phyloP scores from a whole-genome alignment of 2,888 invertebrate species.

The Lasioglossum marginatum region DNA sequence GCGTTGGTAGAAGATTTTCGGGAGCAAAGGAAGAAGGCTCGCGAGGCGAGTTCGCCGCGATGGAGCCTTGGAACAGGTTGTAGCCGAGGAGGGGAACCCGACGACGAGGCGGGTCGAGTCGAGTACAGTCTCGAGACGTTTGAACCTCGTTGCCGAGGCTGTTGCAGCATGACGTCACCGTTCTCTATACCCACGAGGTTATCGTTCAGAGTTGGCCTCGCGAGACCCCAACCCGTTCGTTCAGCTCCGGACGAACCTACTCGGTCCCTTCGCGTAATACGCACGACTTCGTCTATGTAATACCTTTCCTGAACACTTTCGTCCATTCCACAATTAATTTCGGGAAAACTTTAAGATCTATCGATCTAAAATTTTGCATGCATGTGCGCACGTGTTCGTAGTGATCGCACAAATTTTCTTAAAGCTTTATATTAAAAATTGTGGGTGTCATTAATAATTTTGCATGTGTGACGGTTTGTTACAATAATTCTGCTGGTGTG shows the following conservation, averaged over 20 bases:
- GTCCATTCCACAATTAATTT: background rate
- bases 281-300: background rate
- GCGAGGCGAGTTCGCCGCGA: background rate
- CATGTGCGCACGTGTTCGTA: background rate
- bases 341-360: background rate
- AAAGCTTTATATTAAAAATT: background rate
- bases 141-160: slow-evolving; percentile 52
- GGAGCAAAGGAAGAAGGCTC: background rate
- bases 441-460: background rate
- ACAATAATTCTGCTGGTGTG: background rate
- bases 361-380: background rate
- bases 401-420: background rate
- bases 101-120: background rate
- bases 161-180: slow-evolving; percentile 59
- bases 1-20: background rate
- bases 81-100: slow-evolving; percentile 2
- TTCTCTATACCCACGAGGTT: slow-evolving; percentile 48
- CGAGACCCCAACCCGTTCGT: background rate
- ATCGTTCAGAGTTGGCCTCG: slow-evolving; percentile 48
- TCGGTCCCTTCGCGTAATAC: background rate
- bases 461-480: background rate
- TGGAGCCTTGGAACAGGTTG: slow-evolving; percentile 4
- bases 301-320: background rate
- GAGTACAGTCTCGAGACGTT: slow-evolving; percentile 11
- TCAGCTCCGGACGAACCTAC: slow-evolving; percentile 6